Conservation (phyloP, 2,113 vertebrate genomes). For the Anguilla japonica region DNA sequence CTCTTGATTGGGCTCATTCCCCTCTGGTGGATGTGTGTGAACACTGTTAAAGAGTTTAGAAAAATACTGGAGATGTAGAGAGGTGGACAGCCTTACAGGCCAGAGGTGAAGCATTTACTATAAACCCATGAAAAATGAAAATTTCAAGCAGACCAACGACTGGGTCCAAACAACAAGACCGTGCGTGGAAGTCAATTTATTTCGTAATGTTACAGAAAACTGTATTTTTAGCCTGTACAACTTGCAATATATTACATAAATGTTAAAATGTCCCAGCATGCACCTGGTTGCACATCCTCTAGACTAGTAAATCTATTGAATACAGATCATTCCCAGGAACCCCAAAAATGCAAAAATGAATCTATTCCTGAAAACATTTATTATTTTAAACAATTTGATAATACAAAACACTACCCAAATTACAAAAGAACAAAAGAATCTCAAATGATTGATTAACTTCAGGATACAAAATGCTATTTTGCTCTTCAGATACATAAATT, state of each 20-base stretch:
- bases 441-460: not conserved
- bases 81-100: conserved; percentile 8
- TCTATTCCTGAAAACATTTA: not conserved
- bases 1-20: not conserved
- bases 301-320: not conserved
- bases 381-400: not conserved
- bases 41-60: not conserved
- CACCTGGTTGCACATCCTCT: not conserved
- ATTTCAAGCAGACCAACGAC: too few species aligned
- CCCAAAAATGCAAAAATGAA: not conserved
- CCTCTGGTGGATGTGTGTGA: not conserved
- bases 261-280: not conserved
- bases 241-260: not conserved
- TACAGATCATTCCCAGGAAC: not conserved
- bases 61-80: not conserved
- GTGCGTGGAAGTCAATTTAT: not conserved
- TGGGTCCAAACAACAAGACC: not conserved
- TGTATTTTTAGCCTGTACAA: not conserved
- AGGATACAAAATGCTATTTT: not conserved
- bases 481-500: not conserved
- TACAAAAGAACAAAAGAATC: not conserved
- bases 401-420: not conserved
- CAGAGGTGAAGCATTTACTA: not conserved
- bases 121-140: not conserved
- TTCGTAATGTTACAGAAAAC: not conserved